Base-by-base conservation (phyloP, 2,113 vertebrate genomes). In the Notarius lentiginosus region DNA sequence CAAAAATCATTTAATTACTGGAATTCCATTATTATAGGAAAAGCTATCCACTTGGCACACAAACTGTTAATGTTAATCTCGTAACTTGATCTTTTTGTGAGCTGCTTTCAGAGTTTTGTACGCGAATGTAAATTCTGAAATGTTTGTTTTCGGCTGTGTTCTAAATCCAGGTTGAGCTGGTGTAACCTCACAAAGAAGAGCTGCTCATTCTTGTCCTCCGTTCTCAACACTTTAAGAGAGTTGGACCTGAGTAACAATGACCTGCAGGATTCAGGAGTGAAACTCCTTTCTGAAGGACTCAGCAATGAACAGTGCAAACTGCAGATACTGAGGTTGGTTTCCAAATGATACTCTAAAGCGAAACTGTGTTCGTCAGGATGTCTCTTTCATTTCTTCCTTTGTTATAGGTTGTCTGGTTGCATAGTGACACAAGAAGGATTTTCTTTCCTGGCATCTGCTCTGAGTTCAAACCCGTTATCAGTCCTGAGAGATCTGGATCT, bases 391-490 rank as follows among this genome's bases (percentile, higher is more conserved):
- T 27, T 3, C 2, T 79, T 76, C 24, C 17, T 2, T 56, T 34
- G 56, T 24, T 68, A 20, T 34, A 86, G 87, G 20, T 41, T 88
- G 51, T 86, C 84, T 66, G 84, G 87, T 65, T 88, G 87, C 56
- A 51, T 81, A 20, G 70, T 86, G 51, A 86, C 87, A 70, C 41
- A 51, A 15, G 82, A 83, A 65, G 85, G 87, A 24, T 83, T 80
- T 83, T 65, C 73, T 56, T 24, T 24, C 4, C 41, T 88, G 51
- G 60, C 72, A 10, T 61, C 18, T 7, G 85, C 82, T 22, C 61
- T 86, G 51, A 51, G 11, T 17, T 79, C 53, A 53, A 66, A 79
- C 55, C 60, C 84, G 11, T 72, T 4, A 0, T 20, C 27, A 17
- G 75, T 15, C 18, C 63, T 88, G 41, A 83, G 10, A 55, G 80